A percentile compares a stretch with the other conserved stretches of the same genome.
Conservation (phyloP, 2,797 vertebrate genomes). For the Xenops minutus region DNA sequence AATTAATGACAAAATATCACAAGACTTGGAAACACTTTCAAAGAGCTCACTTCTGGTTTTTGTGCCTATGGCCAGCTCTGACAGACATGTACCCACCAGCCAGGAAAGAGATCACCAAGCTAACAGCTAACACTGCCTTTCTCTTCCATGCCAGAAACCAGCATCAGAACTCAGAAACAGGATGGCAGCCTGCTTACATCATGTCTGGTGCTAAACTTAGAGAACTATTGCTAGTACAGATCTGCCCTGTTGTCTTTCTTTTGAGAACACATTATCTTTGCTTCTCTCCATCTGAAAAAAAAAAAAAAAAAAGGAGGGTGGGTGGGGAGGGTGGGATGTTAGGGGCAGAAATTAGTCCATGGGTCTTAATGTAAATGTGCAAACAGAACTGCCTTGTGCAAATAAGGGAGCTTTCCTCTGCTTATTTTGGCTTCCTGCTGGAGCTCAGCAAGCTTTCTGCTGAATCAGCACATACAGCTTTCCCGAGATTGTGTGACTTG, state of each 20-base stretch:
- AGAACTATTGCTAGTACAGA: background rate
- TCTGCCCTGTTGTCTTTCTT: background rate
- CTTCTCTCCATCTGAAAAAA: background rate
- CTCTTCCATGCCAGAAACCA: background rate
- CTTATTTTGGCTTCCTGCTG: background rate
- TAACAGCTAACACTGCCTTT: background rate
- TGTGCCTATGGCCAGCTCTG: background rate
- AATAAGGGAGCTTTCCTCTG: background rate
- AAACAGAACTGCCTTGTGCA: background rate
- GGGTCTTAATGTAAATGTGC: background rate
- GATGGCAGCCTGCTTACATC: background rate
- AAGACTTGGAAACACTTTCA: background rate
- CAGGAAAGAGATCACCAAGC: background rate
- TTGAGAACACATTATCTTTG: background rate
- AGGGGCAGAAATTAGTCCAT: accelerated
- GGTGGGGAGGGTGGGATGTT: accelerated
- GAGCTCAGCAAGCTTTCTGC: background rate
- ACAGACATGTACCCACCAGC: background rate
- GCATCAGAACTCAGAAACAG: background rate
- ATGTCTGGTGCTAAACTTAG: accelerated
- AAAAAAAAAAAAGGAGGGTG: accelerated
- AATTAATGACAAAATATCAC: background rate
- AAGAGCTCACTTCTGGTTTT: background rate
- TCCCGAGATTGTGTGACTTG: background rate
- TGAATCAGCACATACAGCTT: background rate